phyloP scores from a whole-genome alignment of 2,888 invertebrate species.

The Pollenia labialis region DNA sequence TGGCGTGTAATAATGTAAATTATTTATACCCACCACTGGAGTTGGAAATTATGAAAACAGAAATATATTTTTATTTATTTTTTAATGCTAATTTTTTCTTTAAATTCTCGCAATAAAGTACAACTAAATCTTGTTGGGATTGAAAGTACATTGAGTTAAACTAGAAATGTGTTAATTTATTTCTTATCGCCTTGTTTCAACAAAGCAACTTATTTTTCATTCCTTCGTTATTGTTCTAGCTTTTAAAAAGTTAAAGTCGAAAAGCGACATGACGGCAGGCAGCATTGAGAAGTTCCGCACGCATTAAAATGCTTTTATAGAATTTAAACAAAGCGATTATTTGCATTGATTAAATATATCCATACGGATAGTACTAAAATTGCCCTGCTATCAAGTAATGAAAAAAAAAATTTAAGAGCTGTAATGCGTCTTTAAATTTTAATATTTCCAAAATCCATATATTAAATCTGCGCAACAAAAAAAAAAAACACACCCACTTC shows the following conservation, averaged over 20 bases:
- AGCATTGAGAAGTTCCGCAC: slow-evolving; percentile 2
- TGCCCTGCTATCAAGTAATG: too few species aligned
- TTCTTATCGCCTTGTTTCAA: slow-evolving; percentile 57
- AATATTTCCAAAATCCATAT: too few species aligned
- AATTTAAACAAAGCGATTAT: too few species aligned
- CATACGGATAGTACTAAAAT: too few species aligned
- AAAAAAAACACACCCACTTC: too few species aligned
- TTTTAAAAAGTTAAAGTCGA: slow-evolving; percentile 3
- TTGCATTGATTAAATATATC: too few species aligned
- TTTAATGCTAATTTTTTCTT: not conserved
- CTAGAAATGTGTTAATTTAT: slow-evolving; percentile 69
- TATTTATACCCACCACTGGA: slow-evolving; percentile 59
- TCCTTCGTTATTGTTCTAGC: not conserved
- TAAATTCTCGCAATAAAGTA: not conserved
- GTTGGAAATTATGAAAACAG: slow-evolving; percentile 46
- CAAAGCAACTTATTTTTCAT: not conserved
- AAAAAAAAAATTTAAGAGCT: too few species aligned
- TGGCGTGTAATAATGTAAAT: slow-evolving; percentile 63
- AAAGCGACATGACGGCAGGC: not conserved
- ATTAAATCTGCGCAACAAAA: too few species aligned
- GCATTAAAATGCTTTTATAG: slow-evolving; percentile 71
- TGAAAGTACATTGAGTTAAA: not conserved
- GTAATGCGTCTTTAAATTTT: too few species aligned
- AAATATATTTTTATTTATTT: not conserved
- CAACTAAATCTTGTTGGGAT: not conserved